These are phyloP conservation scores for Cariama cristata DNA, from an alignment of 2,113 vertebrate species.

Conservation along the genomic window DNA sequence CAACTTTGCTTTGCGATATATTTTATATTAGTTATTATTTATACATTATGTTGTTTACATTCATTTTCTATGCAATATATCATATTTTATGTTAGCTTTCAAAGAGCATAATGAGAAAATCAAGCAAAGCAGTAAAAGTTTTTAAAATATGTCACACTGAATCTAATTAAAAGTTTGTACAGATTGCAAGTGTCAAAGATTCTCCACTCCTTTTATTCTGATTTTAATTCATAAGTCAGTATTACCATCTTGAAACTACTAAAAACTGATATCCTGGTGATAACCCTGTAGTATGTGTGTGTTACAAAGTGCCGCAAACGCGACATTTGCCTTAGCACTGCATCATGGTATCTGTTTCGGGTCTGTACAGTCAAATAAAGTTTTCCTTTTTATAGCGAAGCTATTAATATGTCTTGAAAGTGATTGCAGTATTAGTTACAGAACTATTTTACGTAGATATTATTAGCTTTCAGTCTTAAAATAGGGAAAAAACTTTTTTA, in stretches of 20 bases:
- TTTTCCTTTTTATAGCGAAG: neutral
- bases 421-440: neutral
- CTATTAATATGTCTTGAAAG: neutral
- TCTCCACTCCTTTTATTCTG: neutral
- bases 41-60: neutral
- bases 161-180: neutral
- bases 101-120: neutral
- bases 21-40: neutral
- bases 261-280: neutral
- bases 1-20: neutral
- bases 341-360: neutral
- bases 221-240: conserved; percentile 23
- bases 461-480: neutral
- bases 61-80: neutral
- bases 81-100: neutral
- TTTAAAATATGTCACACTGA: neutral
- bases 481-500: neutral
- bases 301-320: neutral
- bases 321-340: neutral
- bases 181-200: neutral
- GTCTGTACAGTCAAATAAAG: neutral
- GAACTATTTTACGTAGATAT: neutral
- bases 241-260: neutral
- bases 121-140: neutral
- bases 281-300: neutral